Percentiles rank a stretch among this genome's conserved stretches.
phyloP scores from a whole-genome alignment of 2,888 invertebrate species.

The Pandemis heparana region DNA sequence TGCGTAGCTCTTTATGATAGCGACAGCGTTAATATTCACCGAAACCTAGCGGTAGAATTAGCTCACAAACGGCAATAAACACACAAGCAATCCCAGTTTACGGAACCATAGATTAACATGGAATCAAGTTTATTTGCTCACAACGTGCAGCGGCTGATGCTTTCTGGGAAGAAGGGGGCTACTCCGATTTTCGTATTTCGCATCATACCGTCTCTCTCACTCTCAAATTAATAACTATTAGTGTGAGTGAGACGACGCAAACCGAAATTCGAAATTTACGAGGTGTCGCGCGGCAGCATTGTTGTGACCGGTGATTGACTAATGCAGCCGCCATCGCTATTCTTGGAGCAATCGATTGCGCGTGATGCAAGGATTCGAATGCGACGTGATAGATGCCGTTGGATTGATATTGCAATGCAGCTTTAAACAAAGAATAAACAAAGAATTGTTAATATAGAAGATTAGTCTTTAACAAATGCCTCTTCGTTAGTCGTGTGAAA shows the following conservation, averaged over 20 bases:
- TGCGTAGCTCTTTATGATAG: not conserved
- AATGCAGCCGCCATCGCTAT: slow-evolving; percentile 60
- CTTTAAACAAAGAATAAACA: not conserved
- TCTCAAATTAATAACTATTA: too few relatives aligned
- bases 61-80: not conserved
- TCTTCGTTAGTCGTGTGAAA: too few relatives aligned
- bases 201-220: too few relatives aligned
- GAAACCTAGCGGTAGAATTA: not conserved
- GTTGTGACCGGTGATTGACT: slow-evolving; percentile 83
- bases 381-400: not conserved
- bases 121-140: slow-evolving; percentile 14
- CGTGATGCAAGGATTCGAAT: not conserved
- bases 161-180: slow-evolving; percentile 7
- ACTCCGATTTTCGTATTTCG: too few relatives aligned
- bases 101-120: not conserved
- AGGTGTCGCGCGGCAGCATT: slow-evolving; percentile 49
- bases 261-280: not conserved
- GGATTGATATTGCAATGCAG: not conserved
- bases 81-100: not conserved
- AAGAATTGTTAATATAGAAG: too few relatives aligned
- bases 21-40: too few relatives aligned
- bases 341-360: slow-evolving; percentile 18
- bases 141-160: not conserved
- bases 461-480: too few relatives aligned
- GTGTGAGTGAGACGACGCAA: too few relatives aligned